Evolutionary conservation across 2,113 vertebrate species (phyloP).

Genomic region (Tychaedon coryphoeus): DNA sequence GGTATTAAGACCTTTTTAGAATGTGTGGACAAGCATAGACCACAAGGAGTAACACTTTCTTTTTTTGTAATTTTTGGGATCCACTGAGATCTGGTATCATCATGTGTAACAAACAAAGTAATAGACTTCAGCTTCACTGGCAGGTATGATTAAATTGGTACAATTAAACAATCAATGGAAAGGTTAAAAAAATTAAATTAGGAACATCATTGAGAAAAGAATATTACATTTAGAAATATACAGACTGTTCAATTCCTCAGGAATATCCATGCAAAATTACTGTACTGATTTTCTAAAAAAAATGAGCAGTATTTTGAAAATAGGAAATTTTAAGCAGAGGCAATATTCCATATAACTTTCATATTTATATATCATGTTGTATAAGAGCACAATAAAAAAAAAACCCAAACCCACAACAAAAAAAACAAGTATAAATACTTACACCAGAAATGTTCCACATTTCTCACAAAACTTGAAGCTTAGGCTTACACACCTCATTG

Average conservation of each 20-base stretch:
- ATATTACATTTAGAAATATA: neutral
- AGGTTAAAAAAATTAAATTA: neutral
- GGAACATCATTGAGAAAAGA: neutral
- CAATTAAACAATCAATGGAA: neutral
- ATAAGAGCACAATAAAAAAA: neutral
- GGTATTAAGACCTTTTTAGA: neutral
- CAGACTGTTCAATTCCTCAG: neutral
- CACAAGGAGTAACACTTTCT: neutral
- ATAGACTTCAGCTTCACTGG: neutral
- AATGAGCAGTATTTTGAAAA: neutral
- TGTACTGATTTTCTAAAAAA: neutral
- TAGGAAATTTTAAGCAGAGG: neutral
- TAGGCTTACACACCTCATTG: neutral
- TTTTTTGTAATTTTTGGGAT: neutral
- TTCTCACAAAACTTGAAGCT: neutral
- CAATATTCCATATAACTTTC: neutral
- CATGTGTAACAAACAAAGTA: neutral
- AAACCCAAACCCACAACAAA: too few species aligned
- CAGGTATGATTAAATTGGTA: neutral
- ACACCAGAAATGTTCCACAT: neutral
- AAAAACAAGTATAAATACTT: neutral
- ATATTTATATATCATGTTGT: neutral
- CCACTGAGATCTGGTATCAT: too few species aligned
- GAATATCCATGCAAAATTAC: neutral
- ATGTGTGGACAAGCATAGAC: neutral